A percentile compares a stretch with the other conserved stretches of the same genome.
phyloP scores from a whole-genome alignment of 2,888 invertebrate genomes.

The Sclerodermus sp. region DNA sequence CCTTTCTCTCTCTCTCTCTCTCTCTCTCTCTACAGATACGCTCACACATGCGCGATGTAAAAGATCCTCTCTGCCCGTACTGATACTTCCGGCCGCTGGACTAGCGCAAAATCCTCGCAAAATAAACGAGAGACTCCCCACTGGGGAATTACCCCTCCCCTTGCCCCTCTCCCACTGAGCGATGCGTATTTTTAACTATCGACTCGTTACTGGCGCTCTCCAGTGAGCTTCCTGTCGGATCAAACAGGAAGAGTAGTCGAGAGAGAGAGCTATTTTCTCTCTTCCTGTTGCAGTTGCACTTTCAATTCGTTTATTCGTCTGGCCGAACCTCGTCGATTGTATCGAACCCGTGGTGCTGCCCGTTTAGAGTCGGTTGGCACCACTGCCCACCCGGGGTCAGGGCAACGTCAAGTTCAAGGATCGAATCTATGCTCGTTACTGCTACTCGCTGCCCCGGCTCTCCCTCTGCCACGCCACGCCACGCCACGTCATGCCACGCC shows the following conservation, averaged over 20 bases:
- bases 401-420: no score
- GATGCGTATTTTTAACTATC: constrained; percentile 35
- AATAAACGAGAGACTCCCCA: constrained; percentile 37
- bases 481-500: no score
- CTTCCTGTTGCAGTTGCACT: no score
- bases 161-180: constrained; percentile 1
- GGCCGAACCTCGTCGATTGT: no score
- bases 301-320: no score
- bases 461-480: no score
- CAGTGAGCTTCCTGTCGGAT: constrained; percentile 43
- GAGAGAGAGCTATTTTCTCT: background rate
- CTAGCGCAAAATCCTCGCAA: constrained; percentile 46
- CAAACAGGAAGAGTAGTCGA: constrained; percentile 25
- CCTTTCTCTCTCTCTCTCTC: constrained; percentile 7
- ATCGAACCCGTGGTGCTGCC: no score
- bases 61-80: constrained; percentile 42
- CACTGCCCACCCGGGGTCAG: no score
- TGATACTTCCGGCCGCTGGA: constrained; percentile 50
- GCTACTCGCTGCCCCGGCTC: background rate
- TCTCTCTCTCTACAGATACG: constrained; percentile 6
- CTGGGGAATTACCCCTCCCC: constrained; percentile 3
- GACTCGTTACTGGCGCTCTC: constrained; percentile 32
- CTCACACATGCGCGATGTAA: no score
- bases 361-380: no score
- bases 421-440: no score